Evolutionary conservation across 2,888 invertebrate species (phyloP).

Genomic region (Dysmachus trigonus): DNA sequence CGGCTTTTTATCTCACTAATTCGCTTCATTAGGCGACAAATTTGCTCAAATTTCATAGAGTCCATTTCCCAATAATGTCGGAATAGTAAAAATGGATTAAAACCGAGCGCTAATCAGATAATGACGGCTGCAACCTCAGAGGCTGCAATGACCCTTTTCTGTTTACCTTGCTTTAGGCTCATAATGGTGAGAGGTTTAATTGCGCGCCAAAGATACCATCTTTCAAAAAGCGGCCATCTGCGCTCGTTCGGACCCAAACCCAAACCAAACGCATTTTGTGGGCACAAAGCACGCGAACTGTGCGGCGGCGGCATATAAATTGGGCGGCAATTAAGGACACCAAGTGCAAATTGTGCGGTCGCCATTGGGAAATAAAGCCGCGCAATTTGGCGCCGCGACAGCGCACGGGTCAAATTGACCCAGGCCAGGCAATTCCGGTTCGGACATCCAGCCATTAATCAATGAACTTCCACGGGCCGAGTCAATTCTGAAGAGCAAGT

Average conservation of each 20-base stretch:
- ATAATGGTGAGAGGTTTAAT: constrained; percentile 14
- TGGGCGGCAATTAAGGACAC: constrained; percentile 24
- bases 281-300: neutral
- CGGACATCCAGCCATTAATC: neutral
- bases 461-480: neutral
- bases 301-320: neutral
- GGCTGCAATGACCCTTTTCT: constrained; percentile 21
- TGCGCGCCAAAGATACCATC: constrained; percentile 2
- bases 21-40: constrained; percentile 6
- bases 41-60: neutral
- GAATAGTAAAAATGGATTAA: neutral
- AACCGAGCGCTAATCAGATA: neutral
- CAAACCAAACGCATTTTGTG: neutral
- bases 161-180: constrained; percentile 18
- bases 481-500: neutral
- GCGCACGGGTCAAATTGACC: neutral
- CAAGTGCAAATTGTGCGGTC: constrained; percentile 19
- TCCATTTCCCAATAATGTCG: neutral
- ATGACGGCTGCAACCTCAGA: neutral
- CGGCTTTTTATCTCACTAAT: neutral
- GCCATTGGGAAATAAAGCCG: neutral
- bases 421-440: neutral
- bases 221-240: neutral
- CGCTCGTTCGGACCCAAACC: too few species aligned
- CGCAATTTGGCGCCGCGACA: neutral